phyloP scores from a whole-genome alignment of 2,113 vertebrate genomes.

The Tupaia chinensis region DNA sequence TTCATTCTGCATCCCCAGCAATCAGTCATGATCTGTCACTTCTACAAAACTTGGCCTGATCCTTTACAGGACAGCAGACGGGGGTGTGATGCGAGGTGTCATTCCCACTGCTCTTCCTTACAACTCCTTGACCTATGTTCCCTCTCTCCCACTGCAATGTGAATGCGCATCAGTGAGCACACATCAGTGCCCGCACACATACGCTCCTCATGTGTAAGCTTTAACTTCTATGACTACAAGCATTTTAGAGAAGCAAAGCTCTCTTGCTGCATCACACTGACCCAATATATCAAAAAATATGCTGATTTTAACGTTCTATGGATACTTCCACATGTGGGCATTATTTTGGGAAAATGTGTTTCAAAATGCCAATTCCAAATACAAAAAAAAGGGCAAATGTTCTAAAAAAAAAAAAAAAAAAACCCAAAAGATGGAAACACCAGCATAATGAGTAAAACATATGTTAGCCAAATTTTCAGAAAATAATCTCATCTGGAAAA shows the following conservation, averaged over 20 bases:
- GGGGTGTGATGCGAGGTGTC: neutral
- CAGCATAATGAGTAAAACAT: neutral
- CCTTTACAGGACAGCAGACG: neutral
- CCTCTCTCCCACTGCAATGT: neutral
- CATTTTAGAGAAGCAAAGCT: slow-evolving; percentile 33
- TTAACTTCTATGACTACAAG: neutral
- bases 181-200: neutral
- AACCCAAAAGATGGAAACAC: neutral
- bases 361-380: slow-evolving; percentile 41
- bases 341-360: slow-evolving; percentile 5
- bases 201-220: no score
- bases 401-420: neutral
- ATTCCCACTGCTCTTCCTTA: neutral
- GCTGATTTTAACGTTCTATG: neutral
- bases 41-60: neutral
- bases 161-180: neutral
- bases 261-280: neutral
- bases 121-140: neutral
- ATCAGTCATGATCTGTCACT: neutral
- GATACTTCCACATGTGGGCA: neutral
- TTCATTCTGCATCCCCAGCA: neutral
- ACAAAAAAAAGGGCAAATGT: neutral
- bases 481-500: slow-evolving; percentile 25
- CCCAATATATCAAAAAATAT: neutral
- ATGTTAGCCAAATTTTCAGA: slow-evolving; percentile 26